Base-by-base conservation (phyloP, 1,140 invertebrate species). In the Dufourea novaeangliae region DNA sequence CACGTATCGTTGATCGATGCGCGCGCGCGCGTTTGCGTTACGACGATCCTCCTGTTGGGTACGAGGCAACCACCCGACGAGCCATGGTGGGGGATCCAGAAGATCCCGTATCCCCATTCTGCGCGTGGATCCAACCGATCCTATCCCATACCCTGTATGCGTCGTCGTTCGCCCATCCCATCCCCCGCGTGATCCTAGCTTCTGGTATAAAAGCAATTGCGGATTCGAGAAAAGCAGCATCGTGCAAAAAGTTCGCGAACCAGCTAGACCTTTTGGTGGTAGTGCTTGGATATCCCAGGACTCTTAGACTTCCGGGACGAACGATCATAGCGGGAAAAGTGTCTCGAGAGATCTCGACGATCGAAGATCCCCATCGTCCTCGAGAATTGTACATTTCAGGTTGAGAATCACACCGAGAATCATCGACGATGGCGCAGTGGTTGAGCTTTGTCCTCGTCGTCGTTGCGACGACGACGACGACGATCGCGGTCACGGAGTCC, bases 181-280 rank as follows among this genome's bases (percentile, higher is more conserved):
- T 86, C 66, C 72, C 68, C 80, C 71, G 64, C 77, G 39, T 54
- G 66, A 37, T 74, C 75, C 52, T 71, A 77, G 67, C 71, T 75
- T 54, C 61, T 77, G 84, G 89, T 91, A 91, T 91, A 91, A 90
- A 91, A 91, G 90, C 85, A 80, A 87, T 89, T 87, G 85, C 85
- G 61, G 64, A 62, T 68, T 75, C 78, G 50, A 80, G 46, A n/a
- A 68, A 69, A 83, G 69, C 81, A 81, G 75, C 79, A 70, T 79
- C 72, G 69, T 71, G 68, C 86, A 80, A 76, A 87, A 82, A 84
- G 76, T 82, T 71, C 76, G 63, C 77, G 70, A 34, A 54, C 72
- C 66, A 80, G 57, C 57, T 71, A 70, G 61, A 83, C 22, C 27
- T 27, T n/a, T n/a, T 27, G 34, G 50, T 72, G 46, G 54, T 72